phyloP scores from a whole-genome alignment of 35 echinoderm and acorn worm species.

The Antedon bifida region DNA sequence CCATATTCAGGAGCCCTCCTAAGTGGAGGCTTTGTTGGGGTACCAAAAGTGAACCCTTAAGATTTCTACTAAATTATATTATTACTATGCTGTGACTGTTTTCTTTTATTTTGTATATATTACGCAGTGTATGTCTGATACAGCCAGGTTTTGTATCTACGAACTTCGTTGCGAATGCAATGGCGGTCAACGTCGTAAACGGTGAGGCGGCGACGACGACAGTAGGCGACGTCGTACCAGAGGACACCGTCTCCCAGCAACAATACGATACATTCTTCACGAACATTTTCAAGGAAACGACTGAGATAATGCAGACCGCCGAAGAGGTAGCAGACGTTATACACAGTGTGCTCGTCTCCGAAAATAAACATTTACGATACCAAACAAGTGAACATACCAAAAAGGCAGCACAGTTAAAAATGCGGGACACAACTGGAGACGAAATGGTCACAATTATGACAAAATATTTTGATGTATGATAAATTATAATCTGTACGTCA shows the following conservation, averaged over 20 bases:
- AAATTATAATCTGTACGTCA: too few species aligned
- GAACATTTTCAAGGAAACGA: background rate
- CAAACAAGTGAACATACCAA: background rate
- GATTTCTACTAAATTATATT: too few species aligned
- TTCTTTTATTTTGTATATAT: background rate
- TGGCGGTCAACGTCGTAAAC: background rate
- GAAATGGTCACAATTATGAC: background rate
- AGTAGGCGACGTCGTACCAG: background rate
- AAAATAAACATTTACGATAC: background rate
- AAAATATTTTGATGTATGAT: background rate
- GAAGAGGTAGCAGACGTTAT: background rate
- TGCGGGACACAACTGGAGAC: background rate
- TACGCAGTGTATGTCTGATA: background rate
- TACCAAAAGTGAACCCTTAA: too few species aligned
- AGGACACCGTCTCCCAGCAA: background rate
- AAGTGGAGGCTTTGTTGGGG: too few species aligned
- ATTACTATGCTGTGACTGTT: background rate
- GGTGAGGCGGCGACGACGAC: background rate
- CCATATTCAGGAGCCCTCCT: too few species aligned
- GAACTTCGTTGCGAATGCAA: background rate
- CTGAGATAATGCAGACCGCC: background rate
- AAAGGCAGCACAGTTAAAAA: background rate
- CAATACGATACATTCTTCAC: background rate
- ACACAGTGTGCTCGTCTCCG: background rate
- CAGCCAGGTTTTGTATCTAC: background rate